Conservation (phyloP, 2,888 invertebrate genomes). For the Apomyelois bistriatella region DNA sequence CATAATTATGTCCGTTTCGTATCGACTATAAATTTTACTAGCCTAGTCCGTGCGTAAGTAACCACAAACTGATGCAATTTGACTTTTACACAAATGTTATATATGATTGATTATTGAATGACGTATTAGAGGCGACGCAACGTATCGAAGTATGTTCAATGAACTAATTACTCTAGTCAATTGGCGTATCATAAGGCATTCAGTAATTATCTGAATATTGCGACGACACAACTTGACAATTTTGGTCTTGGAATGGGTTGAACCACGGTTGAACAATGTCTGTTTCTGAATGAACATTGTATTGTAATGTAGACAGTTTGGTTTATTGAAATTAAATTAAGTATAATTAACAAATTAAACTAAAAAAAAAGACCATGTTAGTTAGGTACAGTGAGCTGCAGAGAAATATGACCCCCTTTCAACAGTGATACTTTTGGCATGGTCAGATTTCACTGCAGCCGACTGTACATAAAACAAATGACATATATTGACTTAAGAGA, state of each 20-base stretch:
- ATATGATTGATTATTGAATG: background rate
- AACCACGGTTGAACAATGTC: too few relatives aligned
- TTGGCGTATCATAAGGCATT: conserved; percentile 20
- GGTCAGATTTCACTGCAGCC: too few relatives aligned
- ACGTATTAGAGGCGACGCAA: background rate
- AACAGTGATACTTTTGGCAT: too few relatives aligned
- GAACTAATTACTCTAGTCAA: conserved; percentile 21
- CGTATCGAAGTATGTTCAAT: conserved; percentile 15
- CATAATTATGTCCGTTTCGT: background rate
- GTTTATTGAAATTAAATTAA: too few relatives aligned
- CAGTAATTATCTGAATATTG: conserved; percentile 14
- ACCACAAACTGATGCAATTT: background rate
- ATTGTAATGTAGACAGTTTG: too few relatives aligned
- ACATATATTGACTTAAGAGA: too few relatives aligned
- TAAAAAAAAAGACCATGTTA: too few relatives aligned
- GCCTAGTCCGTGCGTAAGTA: background rate
- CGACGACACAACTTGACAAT: background rate
- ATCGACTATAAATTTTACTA: conserved; percentile 3
- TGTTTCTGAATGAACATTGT: too few relatives aligned
- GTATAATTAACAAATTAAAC: too few relatives aligned
- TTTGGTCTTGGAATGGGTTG: background rate
- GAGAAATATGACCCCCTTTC: too few relatives aligned
- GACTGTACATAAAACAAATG: too few relatives aligned
- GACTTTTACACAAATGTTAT: background rate
- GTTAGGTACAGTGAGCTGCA: too few relatives aligned